Base-by-base conservation (phyloP, 2,888 invertebrate species). In the Lomographa bimaculata region DNA sequence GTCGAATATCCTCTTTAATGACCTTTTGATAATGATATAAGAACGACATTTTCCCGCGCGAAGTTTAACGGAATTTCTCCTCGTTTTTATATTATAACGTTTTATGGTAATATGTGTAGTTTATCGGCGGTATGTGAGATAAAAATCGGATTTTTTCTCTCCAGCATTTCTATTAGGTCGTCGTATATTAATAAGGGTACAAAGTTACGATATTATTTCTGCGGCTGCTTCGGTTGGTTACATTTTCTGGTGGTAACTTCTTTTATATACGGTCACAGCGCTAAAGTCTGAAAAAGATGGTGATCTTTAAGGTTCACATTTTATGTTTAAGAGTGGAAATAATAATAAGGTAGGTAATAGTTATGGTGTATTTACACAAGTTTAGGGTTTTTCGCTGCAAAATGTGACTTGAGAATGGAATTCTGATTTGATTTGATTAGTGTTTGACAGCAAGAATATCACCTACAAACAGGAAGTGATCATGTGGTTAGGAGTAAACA, bases 1-100 rank as follows among this genome's bases (percentile, higher is more conserved):
- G 57, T 26, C 33, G 35, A 34, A 50, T 47, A 52, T 43, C 46
- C 45, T 41, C 48, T 52, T 68, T 71, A 66, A 72, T 69, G 71
- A 74, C 65, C 64, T 68, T 72, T 70, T 68, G 66, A 70, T 74
- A 76, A 74, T 75, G 68, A 74, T 67, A 57, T 63, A 71, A 57
- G 53, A 41, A 45, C 51, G 47, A 34, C 57, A 59, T 64, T 69
- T 64, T 67, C 39, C 38, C 44, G 47, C 46, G 42, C 52, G 55
- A 68, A 73, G 61, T 73, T 75, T 62, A 62, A 70, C 58, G 56
- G 58, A 70, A 71, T 71, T 72, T 73, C 61, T 61, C 58, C 40
- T 63, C 60, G 57, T 57, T 59, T 64, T 63, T 66, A 54, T 50
- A 66, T 60, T 50, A 61, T 58, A 57, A 53, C 66, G 57, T 54